Base-by-base conservation (phyloP, 2,888 invertebrate species). In the Oligia latruncula region DNA sequence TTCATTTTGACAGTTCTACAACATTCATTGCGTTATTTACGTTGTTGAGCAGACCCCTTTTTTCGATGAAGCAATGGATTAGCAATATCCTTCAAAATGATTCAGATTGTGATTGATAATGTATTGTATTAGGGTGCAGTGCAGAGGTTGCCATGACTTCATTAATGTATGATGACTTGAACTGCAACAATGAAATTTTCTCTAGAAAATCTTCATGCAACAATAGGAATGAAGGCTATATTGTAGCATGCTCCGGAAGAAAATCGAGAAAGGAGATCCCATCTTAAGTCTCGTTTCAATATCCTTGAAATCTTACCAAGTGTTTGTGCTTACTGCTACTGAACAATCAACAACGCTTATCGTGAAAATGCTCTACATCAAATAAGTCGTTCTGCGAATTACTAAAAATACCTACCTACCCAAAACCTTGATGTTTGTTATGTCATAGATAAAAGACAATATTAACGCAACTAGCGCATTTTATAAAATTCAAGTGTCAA, bases 351-450 rank as follows among this genome's bases (percentile, higher is more conserved):
- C 29, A 49, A 6, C 4, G 17, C 11, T 55, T 67, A 81, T 43
- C 49, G 17, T 20, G 23, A 4, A 64, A 40, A n/a, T 58, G 15
- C 23, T 74, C 9, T 55, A 23, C 5, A 23, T 55, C n/a, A 70
- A 75, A 49, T 40, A 68, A 68, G 49, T 43, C 9, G 17, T 71
- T 43, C 55, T 8, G 62, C 66, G 17, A 29, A 77, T 64, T 35
- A 62, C 66, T 35, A 70, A 62, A 74, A 66, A 58, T 58, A 23
- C 58, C 6, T 13, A 49, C 13, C 58, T 55, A 74, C 77, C 43
- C 20, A 60, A 80, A 88, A 71, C 72, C 73, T 80, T 80, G 72
- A 65, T 35, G 64, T 71, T 79, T 71, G 62, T 71, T 77, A 79
- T 74, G 68, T 78, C 68, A 81, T 60, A 82, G 74, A 82, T 81